phyloP scores from a whole-genome alignment of 2,797 vertebrate genomes.

The Emys orbicularis region DNA sequence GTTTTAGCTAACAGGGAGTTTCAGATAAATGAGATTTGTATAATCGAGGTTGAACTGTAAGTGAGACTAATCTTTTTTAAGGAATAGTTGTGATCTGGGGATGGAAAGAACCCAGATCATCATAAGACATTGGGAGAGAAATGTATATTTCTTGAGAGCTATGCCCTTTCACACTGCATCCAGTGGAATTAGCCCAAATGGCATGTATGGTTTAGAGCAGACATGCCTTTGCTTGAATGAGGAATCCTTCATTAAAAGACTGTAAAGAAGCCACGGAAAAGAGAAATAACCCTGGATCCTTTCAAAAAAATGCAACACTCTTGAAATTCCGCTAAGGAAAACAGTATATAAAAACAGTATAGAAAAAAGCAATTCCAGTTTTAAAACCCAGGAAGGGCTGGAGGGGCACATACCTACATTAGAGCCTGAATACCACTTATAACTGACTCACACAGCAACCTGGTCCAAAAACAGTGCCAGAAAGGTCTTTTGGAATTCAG shows the following conservation, averaged over 20 bases:
- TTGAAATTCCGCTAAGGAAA: constrained; percentile 11
- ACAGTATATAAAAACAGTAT: constrained; percentile 55
- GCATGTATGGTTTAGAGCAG: neutral
- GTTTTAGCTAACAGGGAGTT: neutral
- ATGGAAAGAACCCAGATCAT: neutral
- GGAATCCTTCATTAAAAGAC: neutral
- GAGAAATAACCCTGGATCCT: neutral
- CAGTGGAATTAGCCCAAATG: neutral
- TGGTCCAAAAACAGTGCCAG: neutral
- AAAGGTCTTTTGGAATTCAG: neutral
- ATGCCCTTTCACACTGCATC: neutral
- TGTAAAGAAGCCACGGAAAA: neutral
- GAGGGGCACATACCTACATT: neutral
- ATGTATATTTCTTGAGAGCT: neutral
- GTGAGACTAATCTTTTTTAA: neutral
- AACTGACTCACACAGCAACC: neutral
- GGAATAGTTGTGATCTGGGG: neutral
- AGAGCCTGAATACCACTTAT: neutral
- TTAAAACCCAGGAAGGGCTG: constrained; percentile 52
- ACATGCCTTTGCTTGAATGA: neutral
- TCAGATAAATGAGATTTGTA: rapidly evolving
- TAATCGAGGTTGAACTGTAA: neutral
- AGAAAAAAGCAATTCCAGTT: constrained; percentile 68
- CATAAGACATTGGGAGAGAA: neutral
- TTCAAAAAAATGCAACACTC: neutral